A percentile compares a stretch with the other conserved stretches of the same genome.
phyloP scores from a whole-genome alignment of 2,113 vertebrate species.

The Dipodomys merriami region DNA sequence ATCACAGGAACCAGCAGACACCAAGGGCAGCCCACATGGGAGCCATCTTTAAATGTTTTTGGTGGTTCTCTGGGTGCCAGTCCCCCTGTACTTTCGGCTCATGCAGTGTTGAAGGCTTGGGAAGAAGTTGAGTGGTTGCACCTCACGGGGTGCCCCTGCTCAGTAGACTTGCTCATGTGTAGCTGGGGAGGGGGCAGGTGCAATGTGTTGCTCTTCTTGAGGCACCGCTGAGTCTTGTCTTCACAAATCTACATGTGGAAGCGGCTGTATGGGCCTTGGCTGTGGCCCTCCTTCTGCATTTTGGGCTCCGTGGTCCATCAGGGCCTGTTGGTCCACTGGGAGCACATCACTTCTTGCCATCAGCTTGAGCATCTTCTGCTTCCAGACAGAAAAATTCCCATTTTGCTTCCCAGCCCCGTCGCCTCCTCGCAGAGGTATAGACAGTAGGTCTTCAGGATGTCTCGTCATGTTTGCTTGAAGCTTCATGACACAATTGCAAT shows the following conservation, averaged over 20 bases:
- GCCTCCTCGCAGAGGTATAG: background rate
- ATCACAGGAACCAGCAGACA: background rate
- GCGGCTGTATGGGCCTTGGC: background rate
- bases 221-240: background rate
- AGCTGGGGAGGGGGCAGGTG: background rate
- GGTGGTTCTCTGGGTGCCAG: background rate
- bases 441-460: background rate
- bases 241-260: rapidly evolving
- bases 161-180: background rate
- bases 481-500: background rate
- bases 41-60: background rate
- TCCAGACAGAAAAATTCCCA: background rate
- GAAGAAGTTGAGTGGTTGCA: background rate
- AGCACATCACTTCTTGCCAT: constrained; percentile 3
- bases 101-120: background rate
- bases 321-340: background rate
- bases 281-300: background rate
- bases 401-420: background rate
- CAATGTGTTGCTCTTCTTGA: background rate
- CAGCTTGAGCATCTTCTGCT: background rate
- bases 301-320: background rate
- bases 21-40: background rate
- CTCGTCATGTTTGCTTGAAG: background rate
- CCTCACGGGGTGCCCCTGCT: background rate
- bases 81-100: background rate